phyloP scores from a whole-genome alignment of 2,797 vertebrate genomes.

The Triplophysa yarkandensis region DNA sequence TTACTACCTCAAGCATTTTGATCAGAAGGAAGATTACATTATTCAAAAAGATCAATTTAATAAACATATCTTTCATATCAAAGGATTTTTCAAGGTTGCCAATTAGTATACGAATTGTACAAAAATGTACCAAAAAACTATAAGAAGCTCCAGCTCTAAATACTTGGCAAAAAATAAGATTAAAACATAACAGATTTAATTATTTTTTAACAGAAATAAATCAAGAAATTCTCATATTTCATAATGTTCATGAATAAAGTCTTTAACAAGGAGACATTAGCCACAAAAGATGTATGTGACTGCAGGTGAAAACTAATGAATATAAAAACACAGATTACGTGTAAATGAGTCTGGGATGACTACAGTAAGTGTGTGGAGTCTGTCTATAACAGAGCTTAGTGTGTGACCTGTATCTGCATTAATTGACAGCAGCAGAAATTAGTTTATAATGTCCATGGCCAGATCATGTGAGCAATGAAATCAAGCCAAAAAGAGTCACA shows the following conservation, averaged over 20 bases:
- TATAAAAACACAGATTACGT: neutral
- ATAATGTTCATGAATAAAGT: no score
- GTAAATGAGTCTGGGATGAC: neutral
- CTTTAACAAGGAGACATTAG: neutral
- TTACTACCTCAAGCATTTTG: neutral
- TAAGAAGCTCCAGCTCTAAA: no score
- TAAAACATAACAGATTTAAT: no score
- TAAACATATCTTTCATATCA: no score
- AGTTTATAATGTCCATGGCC: conserved; percentile 65
- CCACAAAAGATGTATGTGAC: neutral
- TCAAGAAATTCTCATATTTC: no score
- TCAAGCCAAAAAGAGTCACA: conserved; percentile 40
- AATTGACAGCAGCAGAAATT: conserved; percentile 68
- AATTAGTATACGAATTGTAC: no score
- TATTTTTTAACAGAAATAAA: no score
- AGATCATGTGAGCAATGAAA: conserved; percentile 68
- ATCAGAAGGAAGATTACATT: neutral
- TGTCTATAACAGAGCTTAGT: conserved; percentile 63
- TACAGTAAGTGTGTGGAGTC: conserved; percentile 10
- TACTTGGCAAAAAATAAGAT: no score
- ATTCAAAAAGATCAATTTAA: neutral
- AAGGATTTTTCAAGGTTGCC: no score
- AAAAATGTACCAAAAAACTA: no score
- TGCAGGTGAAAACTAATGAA: neutral
- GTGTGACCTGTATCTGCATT: conserved; percentile 66